Percentiles rank a stretch among this genome's conserved stretches.
Conservation (phyloP, 1,140 invertebrate genomes). For the Hesperophylax magnus region DNA sequence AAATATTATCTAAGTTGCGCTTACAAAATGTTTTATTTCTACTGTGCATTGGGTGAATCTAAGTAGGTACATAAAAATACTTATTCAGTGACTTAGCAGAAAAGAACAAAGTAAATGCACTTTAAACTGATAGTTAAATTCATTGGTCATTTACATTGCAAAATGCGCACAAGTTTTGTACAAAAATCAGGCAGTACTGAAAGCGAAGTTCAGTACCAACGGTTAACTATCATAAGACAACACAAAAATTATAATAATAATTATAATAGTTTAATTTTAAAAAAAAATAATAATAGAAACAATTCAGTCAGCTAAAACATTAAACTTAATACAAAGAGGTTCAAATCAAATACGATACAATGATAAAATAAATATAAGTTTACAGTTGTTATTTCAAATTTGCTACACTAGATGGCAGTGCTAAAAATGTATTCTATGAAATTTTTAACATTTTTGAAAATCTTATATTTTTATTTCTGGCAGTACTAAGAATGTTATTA, state of each 20-base stretch:
- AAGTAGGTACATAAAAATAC: background rate
- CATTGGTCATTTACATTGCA: conserved; percentile 2
- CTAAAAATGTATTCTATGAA: background rate
- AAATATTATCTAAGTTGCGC: no score
- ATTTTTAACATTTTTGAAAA: background rate
- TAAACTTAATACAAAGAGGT: background rate
- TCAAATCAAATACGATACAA: background rate
- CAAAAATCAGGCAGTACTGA: background rate
- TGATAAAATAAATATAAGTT: background rate
- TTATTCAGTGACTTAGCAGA: background rate
- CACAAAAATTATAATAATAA: background rate
- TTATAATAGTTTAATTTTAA: no score
- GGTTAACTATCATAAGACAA: background rate
- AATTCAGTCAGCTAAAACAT: background rate
- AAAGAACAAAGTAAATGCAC: conserved; percentile 11
- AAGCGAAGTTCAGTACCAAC: background rate
- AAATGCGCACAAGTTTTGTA: background rate
- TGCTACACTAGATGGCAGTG: background rate
- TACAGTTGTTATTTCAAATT: background rate
- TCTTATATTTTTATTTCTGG: no score
- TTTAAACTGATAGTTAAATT: background rate
- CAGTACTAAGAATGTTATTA: background rate
- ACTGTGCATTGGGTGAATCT: no score
- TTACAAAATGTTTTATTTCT: no score
- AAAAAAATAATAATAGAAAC: background rate